phyloP scores from a whole-genome alignment of 2,113 vertebrate genomes.

The Lophura nycthemera region DNA sequence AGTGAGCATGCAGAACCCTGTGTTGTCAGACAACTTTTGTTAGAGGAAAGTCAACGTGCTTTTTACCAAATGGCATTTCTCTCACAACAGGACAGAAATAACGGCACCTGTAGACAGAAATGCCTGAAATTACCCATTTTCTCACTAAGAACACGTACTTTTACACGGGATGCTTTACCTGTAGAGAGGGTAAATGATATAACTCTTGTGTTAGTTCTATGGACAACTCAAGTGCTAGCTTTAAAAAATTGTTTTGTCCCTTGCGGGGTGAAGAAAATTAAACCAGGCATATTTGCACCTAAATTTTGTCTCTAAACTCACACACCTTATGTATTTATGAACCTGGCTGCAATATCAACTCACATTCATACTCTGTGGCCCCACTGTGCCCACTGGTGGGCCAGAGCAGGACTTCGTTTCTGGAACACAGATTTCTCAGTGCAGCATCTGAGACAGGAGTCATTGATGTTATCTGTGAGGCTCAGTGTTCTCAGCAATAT shows the following conservation, averaged over 20 bases:
- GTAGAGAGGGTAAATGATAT: not conserved
- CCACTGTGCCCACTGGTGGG: not conserved
- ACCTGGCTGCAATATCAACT: not conserved
- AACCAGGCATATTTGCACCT: not conserved
- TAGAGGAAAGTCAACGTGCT: not conserved
- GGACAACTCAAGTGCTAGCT: not conserved
- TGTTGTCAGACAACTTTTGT: not conserved
- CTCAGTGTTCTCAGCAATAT: not conserved
- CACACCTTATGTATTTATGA: not conserved
- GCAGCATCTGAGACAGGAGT: not conserved
- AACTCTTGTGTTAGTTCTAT: not conserved
- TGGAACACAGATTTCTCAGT: not conserved
- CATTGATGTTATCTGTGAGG: not conserved
- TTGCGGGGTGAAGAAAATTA: not conserved
- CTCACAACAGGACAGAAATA: not conserved
- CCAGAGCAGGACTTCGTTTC: not conserved
- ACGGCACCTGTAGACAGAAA: not conserved
- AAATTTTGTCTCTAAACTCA: not conserved
- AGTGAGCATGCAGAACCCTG: rapidly evolving
- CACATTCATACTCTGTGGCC: not conserved
- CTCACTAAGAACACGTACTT: not conserved
- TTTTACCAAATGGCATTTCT: not conserved
- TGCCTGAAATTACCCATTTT: not conserved
- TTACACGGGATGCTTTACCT: not conserved
- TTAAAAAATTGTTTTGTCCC: not conserved